Percentiles rank a stretch among this genome's conserved stretches.
phyloP scores from a whole-genome alignment of 1,140 invertebrate species.

The Ceratosolen solmsi region DNA sequence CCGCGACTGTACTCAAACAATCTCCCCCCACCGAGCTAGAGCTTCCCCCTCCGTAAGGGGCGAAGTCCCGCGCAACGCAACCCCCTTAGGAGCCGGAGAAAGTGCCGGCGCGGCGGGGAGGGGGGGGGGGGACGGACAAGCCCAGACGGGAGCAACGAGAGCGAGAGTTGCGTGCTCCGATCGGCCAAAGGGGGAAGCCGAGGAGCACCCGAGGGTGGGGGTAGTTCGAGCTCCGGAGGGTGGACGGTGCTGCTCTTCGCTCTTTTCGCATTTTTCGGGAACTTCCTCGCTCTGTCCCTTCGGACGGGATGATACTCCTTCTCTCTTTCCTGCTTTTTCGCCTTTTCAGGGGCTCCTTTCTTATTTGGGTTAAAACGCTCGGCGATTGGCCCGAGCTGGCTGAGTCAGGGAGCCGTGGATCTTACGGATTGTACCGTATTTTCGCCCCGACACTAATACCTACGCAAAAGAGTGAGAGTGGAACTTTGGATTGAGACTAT shows the following conservation, averaged over 20 bases:
- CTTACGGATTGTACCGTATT: no score
- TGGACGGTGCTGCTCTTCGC: conserved; percentile 32
- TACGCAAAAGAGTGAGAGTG: no score
- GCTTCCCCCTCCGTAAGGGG: conserved; percentile 10
- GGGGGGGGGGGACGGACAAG: background rate
- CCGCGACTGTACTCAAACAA: conserved; percentile 35
- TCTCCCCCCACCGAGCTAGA: background rate
- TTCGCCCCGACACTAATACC: no score
- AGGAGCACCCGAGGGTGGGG: background rate
- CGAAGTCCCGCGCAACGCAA: conserved; percentile 12
- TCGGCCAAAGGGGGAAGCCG: background rate
- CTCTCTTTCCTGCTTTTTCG: background rate
- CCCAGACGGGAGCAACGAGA: conserved; percentile 5
- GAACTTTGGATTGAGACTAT: no score
- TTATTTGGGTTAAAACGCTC: no score
- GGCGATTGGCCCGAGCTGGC: no score
- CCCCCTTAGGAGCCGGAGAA: conserved; percentile 12
- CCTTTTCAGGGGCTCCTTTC: background rate
- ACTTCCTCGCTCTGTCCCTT: background rate
- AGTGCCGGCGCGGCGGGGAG: background rate
- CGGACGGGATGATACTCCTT: background rate
- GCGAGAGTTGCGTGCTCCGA: conserved; percentile 5
- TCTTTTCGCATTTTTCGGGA: background rate
- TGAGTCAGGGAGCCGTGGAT: no score
- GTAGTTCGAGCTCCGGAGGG: background rate